Percentiles rank a stretch among this genome's conserved stretches.
These are phyloP conservation scores for Bombylius discolor DNA, from an alignment of 2,888 invertebrate species.

Conservation along the genomic window DNA sequence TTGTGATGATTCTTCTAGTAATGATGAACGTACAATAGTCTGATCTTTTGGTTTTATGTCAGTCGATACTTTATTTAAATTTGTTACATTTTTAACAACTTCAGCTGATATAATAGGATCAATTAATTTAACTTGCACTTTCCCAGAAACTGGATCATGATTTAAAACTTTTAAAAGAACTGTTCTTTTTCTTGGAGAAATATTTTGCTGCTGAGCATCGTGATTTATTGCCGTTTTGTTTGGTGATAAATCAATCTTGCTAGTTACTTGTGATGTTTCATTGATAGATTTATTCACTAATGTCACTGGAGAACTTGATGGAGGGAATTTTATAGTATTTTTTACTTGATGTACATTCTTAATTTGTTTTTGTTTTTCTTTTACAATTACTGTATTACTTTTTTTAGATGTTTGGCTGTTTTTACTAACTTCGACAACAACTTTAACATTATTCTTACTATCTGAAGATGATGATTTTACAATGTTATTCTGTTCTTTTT, in stretches of 20 bases:
- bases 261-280: too few species aligned
- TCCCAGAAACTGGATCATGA: constrained; percentile 1
- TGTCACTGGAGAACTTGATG: too few species aligned
- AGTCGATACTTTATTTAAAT: not conserved
- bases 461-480: not conserved
- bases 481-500: not conserved
- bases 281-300: too few species aligned
- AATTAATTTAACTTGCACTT: constrained; percentile 1
- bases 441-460: not conserved
- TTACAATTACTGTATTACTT: not conserved
- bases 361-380: not conserved
- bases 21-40: too few species aligned
- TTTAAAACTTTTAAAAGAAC: constrained; percentile 4
- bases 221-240: too few species aligned
- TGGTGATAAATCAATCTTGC: too few species aligned
- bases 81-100: not conserved
- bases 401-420: not conserved
- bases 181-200: not conserved
- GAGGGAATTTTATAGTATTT: too few species aligned
- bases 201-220: too few species aligned
- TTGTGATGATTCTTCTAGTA: too few species aligned
- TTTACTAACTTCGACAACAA: not conserved
- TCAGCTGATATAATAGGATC: constrained; percentile 2
- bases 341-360: too few species aligned
- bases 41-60: not conserved